A percentile compares a stretch with the other conserved stretches of the same genome.
Conservation (phyloP, 2,113 vertebrate species). For the Carassius carassius region DNA sequence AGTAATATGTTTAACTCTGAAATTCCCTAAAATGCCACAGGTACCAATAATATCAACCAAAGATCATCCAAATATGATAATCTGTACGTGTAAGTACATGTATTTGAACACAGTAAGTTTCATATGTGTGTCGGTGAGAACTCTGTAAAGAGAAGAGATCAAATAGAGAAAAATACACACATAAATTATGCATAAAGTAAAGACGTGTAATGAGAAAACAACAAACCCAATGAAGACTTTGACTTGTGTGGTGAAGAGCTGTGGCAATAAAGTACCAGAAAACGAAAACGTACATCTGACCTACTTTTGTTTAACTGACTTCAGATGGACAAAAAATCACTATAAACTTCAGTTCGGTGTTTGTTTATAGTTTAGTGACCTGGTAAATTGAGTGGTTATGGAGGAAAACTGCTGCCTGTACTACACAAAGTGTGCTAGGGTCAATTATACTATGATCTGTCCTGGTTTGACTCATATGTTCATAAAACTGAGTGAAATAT, state of each 20-base stretch:
- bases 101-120: background rate
- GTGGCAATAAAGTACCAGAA: background rate
- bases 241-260: background rate
- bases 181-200: background rate
- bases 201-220: background rate
- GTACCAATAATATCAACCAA: background rate
- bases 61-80: background rate
- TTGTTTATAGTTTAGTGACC: background rate
- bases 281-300: too few relatives aligned
- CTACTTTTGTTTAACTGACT: background rate
- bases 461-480: background rate
- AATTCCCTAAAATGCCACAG: background rate
- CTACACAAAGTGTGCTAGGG: background rate
- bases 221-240: background rate
- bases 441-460: background rate
- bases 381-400: background rate
- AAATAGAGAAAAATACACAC: background rate
- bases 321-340: background rate
- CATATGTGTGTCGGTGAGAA: background rate
- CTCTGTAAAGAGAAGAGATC: background rate
- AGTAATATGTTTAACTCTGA: background rate
- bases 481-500: background rate
- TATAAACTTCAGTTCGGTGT: background rate
- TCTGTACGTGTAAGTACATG: background rate
- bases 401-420: background rate